Base-by-base conservation (phyloP, 2,888 invertebrate genomes). In the Rugalucina vietnamica region DNA sequence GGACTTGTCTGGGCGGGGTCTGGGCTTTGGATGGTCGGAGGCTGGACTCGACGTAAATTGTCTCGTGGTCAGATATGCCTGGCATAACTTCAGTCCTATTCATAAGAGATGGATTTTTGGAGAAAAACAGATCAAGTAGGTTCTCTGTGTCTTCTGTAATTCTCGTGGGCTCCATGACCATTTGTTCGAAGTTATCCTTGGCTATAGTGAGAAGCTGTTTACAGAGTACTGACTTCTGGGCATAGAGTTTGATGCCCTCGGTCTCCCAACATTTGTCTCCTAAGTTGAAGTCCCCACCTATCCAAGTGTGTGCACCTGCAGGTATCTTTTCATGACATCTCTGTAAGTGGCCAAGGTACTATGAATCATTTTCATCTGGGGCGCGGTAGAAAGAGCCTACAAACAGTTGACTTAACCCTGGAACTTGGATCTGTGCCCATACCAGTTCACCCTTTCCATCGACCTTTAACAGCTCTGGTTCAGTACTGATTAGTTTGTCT, bases 21-120 rank as follows among this genome's bases (percentile, higher is more conserved):
- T 76, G 32, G 2, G 37, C 32, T 18, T 32, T 27, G 57, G 14
- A 65, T 65, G 69, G 75, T 2, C 50, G 49, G 1, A 76, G 57
- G 54, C 76, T 81, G 1, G 81, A 76, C 34, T 81, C 77, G 18
- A 81, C 29, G 29, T 76, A 82, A 0, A 82, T 70, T 1, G 54
- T 75, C 21, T 82, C 75, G 60, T 82, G 1, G 54, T 10, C 54
- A 10, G 27, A 1, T 54, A 24, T 54, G 54, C n/a, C 27, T 54
- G 18, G 54, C n/a, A n/a, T n/a, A n/a, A n/a, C n/a, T n/a, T n/a
- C n/a, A n/a, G n/a, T n/a, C 29, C 34, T 70, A 21, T 74, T 39
- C 24, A 74, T 32, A 32, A 49, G 34, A 32, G 50, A 74, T 4
- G 29, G 18, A 24, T 74, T 74, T 12, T 74, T 74, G 10, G 74